Evolutionary conservation across 2,888 invertebrate genomes (phyloP).

Genomic region (Pseudococcus jackbeardsleyi): DNA sequence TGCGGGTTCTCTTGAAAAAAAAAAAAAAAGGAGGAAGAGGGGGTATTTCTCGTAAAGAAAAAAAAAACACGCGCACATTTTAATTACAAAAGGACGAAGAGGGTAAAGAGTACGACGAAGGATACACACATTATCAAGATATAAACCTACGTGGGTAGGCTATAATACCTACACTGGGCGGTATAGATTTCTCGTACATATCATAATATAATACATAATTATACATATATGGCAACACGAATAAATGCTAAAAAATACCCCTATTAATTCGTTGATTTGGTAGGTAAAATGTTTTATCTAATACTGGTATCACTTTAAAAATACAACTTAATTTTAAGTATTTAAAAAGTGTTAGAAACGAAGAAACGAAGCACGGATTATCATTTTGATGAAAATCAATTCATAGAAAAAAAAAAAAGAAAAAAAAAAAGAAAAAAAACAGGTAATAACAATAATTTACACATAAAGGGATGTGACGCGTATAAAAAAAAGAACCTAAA

Average conservation of each 20-base stretch:
- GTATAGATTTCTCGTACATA: conserved; percentile 43
- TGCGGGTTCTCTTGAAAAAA: not conserved
- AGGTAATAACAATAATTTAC: conserved; percentile 40
- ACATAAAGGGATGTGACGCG: conserved; percentile 41
- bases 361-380: conserved; percentile 55
- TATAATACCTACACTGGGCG: not conserved
- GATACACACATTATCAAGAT: not conserved
- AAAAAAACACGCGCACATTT: not conserved
- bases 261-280: conserved; percentile 22
- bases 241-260: conserved; percentile 45
- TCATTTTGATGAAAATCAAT: conserved; percentile 48
- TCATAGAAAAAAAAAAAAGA: conserved; percentile 32
- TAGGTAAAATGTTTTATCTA: conserved; percentile 50
- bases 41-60: not conserved
- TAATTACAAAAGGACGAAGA: not conserved
- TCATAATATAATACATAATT: not conserved
- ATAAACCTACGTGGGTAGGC: not conserved
- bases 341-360: conserved; percentile 23
- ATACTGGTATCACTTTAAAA: conserved; percentile 61
- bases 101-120: not conserved
- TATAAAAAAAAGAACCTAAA: conserved; percentile 42
- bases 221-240: conserved; percentile 60
- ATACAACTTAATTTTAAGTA: conserved; percentile 46
- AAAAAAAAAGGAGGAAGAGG: not conserved
- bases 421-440: not conserved